phyloP scores from a whole-genome alignment of 2,888 invertebrate species.

The Hylaea fasciaria region DNA sequence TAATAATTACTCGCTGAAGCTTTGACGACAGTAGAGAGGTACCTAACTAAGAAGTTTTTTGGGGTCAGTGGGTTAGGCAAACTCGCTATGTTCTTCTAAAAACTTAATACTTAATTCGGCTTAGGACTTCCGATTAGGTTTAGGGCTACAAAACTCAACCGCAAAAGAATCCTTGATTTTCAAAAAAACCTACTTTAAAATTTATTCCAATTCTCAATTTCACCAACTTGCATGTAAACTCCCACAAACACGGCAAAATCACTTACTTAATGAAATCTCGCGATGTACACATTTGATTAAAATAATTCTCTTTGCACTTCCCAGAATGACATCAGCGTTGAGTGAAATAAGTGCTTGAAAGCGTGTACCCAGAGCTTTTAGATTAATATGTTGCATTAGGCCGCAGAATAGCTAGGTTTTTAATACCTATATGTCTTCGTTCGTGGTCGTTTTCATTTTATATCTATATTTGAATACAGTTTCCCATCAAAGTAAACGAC shows the following conservation, averaged over 20 bases:
- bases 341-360: slow-evolving; percentile 5
- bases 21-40: too few species aligned
- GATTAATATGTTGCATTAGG: slow-evolving; percentile 1
- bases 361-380: slow-evolving; percentile 1
- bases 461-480: too few species aligned
- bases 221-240: not conserved
- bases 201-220: not conserved
- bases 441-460: not conserved
- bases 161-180: too few species aligned
- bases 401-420: not conserved
- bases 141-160: too few species aligned
- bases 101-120: too few species aligned
- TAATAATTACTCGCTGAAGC: too few species aligned
- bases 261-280: slow-evolving; percentile 29
- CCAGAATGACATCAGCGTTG: slow-evolving; percentile 13
- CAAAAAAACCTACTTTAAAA: too few species aligned
- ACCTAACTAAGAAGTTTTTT: too few species aligned
- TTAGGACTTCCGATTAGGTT: too few species aligned
- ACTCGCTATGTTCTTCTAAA: too few species aligned
- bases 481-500: too few species aligned
- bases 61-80: too few species aligned
- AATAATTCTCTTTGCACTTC: slow-evolving; percentile 24
- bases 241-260: slow-evolving; percentile 11
- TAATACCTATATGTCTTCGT: not conserved
- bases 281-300: slow-evolving; percentile 16